These are phyloP conservation scores for Phrynosoma platyrhinos DNA, from an alignment of 2,113 vertebrate species.

Conservation along the genomic window DNA sequence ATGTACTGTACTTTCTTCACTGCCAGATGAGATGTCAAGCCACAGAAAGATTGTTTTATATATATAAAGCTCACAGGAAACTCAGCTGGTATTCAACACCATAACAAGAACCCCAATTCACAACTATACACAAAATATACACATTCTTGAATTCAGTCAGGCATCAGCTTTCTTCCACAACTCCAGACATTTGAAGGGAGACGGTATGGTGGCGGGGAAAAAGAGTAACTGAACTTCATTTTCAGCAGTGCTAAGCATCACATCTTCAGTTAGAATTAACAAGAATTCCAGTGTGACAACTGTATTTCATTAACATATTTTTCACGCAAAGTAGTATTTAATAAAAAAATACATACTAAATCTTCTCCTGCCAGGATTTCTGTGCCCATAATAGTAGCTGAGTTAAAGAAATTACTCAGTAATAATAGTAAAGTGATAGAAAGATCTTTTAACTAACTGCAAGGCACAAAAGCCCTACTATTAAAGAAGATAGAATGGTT, in stretches of 20 bases:
- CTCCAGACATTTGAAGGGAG: background rate
- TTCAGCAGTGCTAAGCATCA: background rate
- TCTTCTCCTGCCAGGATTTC: background rate
- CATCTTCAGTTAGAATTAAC: background rate
- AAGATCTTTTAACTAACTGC: background rate
- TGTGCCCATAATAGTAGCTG: background rate
- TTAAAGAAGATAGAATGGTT: background rate
- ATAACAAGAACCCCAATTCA: background rate
- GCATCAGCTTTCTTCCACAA: slow-evolving; percentile 1
- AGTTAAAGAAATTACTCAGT: too few relatives aligned
- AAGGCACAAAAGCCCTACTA: background rate
- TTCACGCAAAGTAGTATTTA: background rate
- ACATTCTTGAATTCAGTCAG: background rate
- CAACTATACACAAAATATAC: background rate
- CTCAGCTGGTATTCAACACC: background rate
- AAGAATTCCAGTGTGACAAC: background rate
- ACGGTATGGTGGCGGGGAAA: too few relatives aligned
- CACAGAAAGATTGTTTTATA: background rate
- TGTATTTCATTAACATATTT: background rate
- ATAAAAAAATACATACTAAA: background rate
- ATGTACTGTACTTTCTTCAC: background rate
- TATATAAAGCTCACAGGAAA: background rate
- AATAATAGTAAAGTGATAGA: too few relatives aligned
- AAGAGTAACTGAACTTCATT: background rate
- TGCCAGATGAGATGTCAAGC: background rate